A percentile compares a stretch with the other conserved stretches of the same genome.
Evolutionary conservation across 2,113 vertebrate genomes (phyloP).

Genomic region (Herpailurus yagouaroundi): DNA sequence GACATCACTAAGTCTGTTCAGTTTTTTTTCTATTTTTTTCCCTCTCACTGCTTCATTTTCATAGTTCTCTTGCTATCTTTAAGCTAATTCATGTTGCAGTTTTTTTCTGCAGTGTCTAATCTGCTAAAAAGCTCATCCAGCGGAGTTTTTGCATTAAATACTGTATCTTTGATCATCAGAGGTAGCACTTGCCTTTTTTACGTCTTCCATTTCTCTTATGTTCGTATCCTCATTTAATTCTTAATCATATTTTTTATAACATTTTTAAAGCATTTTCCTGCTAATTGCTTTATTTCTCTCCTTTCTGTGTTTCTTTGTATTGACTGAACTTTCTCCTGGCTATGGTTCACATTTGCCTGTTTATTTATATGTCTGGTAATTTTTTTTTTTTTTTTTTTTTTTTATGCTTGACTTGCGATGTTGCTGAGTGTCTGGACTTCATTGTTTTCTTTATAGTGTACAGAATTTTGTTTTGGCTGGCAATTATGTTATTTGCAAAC

Average conservation of each 20-base stretch:
- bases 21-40: not conserved
- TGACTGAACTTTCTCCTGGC: not conserved
- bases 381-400: not conserved
- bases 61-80: not conserved
- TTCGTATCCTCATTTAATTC: not conserved
- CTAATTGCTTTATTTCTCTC: not conserved
- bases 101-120: not conserved
- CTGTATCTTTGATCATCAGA: not conserved
- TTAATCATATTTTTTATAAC: not conserved
- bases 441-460: not conserved
- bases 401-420: not conserved
- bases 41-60: not conserved
- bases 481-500: not conserved
- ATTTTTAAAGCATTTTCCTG: not conserved
- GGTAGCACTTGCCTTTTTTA: not conserved
- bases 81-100: not conserved
- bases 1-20: not conserved
- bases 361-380: not conserved
- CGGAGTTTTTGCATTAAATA: not conserved
- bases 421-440: not conserved
- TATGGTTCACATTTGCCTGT: not conserved
- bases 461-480: not conserved
- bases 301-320: not conserved
- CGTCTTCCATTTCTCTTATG: not conserved
- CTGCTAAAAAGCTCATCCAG: not conserved